Conservation (phyloP, 2,888 invertebrate genomes). For the Drosophila colorata region DNA sequence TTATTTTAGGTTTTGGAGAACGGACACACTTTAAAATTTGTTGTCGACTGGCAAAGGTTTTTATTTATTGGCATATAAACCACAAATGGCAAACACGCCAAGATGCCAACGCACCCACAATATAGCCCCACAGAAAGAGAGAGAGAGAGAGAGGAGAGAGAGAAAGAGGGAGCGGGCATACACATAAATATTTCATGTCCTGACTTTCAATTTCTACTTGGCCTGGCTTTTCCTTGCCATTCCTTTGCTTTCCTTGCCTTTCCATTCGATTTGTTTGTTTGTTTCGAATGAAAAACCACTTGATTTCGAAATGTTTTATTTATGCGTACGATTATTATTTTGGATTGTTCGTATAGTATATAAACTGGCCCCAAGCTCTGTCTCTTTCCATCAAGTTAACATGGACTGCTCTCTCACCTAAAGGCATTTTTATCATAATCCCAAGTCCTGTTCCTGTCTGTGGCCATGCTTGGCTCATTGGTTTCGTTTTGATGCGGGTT, state of each 20-base stretch:
- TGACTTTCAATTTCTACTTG: conserved; percentile 73
- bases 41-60: conserved; percentile 66
- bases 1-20: conserved; percentile 31
- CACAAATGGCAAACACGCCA: conserved; percentile 72
- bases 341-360: conserved; percentile 39
- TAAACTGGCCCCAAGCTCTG: conserved; percentile 2
- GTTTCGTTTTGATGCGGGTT: conserved; percentile 69
- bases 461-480: conserved; percentile 66
- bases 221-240: conserved; percentile 3
- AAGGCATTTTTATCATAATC: conserved; percentile 78
- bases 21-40: conserved; percentile 70
- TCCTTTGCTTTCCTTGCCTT: conserved; percentile 36
- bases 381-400: too few relatives aligned
- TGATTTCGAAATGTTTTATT: conserved; percentile 77
- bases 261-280: conserved; percentile 59
- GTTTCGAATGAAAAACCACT: conserved; percentile 67
- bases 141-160: neutral
- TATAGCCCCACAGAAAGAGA: conserved; percentile 12
- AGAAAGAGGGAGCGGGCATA: neutral
- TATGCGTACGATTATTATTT: conserved; percentile 77
- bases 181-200: conserved; percentile 76
- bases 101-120: conserved; percentile 59
- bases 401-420: conserved; percentile 63
- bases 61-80: conserved; percentile 77
- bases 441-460: conserved; percentile 41